Percentiles rank a stretch among this genome's conserved stretches.
Conservation (phyloP, 2,888 invertebrate genomes). For the Drosophila borborema region DNA sequence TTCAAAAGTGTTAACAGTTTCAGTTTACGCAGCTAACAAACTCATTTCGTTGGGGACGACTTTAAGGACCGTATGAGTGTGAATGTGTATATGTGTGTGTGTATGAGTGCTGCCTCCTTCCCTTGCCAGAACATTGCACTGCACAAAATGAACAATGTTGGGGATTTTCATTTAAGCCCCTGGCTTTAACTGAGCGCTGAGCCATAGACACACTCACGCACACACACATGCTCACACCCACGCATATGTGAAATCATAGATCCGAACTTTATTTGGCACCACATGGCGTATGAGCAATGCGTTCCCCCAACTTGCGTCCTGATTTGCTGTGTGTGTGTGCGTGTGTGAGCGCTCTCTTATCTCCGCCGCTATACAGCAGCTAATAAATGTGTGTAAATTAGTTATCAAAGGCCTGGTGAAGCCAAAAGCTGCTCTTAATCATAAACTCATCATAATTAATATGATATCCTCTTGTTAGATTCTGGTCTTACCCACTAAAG, state of each 20-base stretch:
- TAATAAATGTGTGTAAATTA: conserved; percentile 80
- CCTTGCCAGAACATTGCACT: conserved; percentile 45
- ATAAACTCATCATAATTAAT: conserved; percentile 76
- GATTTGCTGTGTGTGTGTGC: conserved; percentile 11
- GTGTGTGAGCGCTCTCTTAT: conserved; percentile 52
- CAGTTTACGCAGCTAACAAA: conserved; percentile 60
- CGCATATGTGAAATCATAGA: conserved; percentile 17
- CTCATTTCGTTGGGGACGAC: conserved; percentile 51
- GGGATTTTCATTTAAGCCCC: conserved; percentile 68
- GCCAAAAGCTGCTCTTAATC: conserved; percentile 57
- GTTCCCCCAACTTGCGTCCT: conserved; percentile 20
- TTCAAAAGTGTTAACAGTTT: conserved; percentile 69
- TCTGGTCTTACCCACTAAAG: conserved; percentile 16
- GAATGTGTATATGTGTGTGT: background rate
- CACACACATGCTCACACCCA: background rate
- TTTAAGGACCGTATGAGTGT: conserved; percentile 31
- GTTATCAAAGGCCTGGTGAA: conserved; percentile 62
- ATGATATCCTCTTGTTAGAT: conserved; percentile 36
- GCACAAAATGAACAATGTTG: conserved; percentile 68
- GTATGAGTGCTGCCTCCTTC: too few species aligned
- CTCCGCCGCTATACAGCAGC: conserved; percentile 72
- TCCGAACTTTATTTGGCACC: conserved; percentile 36
- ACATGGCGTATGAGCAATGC: conserved; percentile 72
- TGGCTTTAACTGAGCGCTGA: conserved; percentile 60
- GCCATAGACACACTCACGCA: conserved; percentile 1